Evolutionary conservation across 2,113 vertebrate genomes (phyloP).

Genomic region (Catharus bicknelli): DNA sequence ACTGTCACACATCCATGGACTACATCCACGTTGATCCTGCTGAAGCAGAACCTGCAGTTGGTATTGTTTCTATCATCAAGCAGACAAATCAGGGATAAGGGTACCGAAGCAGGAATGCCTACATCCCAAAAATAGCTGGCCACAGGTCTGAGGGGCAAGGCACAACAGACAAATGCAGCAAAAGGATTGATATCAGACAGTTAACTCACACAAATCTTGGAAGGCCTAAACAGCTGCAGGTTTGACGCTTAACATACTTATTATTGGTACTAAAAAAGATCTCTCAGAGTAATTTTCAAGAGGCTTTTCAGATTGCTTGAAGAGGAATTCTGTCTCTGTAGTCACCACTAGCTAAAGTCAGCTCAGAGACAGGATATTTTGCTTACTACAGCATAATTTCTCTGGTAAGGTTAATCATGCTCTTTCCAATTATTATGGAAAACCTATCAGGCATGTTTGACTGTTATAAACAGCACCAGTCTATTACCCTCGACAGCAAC

Average conservation of each 20-base stretch:
- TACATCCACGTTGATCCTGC: not conserved
- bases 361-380: not conserved
- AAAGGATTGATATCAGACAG: not conserved
- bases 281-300: not conserved
- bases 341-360: not conserved
- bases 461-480: constrained; percentile 36
- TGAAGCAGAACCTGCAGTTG: not conserved
- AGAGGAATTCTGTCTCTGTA: not conserved
- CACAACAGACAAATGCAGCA: not conserved
- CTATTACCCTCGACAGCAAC: constrained; percentile 38
- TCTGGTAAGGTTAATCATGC: constrained; percentile 16
- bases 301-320: not conserved
- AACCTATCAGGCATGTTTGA: constrained; percentile 32
- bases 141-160: not conserved
- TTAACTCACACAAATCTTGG: not conserved
- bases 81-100: fast-evolving
- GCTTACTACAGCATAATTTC: not conserved
- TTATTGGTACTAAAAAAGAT: not conserved
- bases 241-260: not conserved
- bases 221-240: not conserved
- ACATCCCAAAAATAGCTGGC: fast-evolving
- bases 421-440: constrained; percentile 43
- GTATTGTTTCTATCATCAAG: not conserved
- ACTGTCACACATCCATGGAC: not conserved
- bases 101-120: not conserved